phyloP scores from a whole-genome alignment of 2,888 invertebrate genomes.

The Plusia festucae region DNA sequence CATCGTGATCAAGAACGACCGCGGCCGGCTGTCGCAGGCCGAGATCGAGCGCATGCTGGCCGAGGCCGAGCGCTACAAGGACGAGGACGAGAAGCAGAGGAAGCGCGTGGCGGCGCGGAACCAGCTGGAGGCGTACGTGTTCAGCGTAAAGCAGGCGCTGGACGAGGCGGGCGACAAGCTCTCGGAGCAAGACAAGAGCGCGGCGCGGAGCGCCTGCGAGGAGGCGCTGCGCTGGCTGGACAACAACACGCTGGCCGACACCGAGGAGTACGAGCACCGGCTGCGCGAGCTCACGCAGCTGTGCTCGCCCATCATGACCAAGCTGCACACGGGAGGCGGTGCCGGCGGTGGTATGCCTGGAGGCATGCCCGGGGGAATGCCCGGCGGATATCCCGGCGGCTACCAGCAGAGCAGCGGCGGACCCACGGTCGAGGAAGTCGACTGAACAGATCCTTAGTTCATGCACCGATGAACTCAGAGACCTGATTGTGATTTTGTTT shows the following conservation, averaged over 20 bases:
- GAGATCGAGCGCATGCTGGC: slow-evolving; percentile 95
- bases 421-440: slow-evolving; percentile 78
- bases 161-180: slow-evolving; percentile 91
- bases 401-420: slow-evolving; percentile 60
- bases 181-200: slow-evolving; percentile 90
- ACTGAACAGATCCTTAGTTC: slow-evolving; percentile 55
- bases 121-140: slow-evolving; percentile 92
- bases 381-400: slow-evolving; percentile 32
- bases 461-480: neutral
- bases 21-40: slow-evolving; percentile 93
- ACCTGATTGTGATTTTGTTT: slow-evolving; percentile 28
- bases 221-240: slow-evolving; percentile 93
- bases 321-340: slow-evolving; percentile 82
- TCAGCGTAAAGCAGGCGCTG: slow-evolving; percentile 91
- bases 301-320: slow-evolving; percentile 90
- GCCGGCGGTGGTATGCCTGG: slow-evolving; percentile 38
- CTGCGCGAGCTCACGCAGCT: slow-evolving; percentile 89
- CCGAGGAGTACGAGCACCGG: slow-evolving; percentile 90
- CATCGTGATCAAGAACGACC: slow-evolving; percentile 95
- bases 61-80: slow-evolving; percentile 93
- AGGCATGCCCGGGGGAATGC: slow-evolving; percentile 46
- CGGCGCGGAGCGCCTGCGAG: slow-evolving; percentile 86
- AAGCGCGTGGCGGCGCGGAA: slow-evolving; percentile 92
- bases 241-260: slow-evolving; percentile 90
- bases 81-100: slow-evolving; percentile 92